Base-by-base conservation (phyloP, 2,797 vertebrate genomes). In the Gastrophryne carolinensis region DNA sequence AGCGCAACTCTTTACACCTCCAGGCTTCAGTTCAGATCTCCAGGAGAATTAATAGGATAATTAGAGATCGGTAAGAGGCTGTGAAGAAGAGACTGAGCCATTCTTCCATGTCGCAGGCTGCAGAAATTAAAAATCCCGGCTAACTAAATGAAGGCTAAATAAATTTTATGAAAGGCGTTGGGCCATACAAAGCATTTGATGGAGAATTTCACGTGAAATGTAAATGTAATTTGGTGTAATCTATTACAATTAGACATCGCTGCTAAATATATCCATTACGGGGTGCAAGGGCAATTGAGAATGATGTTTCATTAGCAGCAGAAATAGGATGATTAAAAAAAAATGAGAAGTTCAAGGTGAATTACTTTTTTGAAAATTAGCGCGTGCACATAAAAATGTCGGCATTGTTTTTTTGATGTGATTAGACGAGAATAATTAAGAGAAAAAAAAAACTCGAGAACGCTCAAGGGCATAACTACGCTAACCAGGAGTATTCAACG, bases 71-170 rank as follows among this genome's bases (percentile, higher is more conserved):
- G 11, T 64, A 35, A 41, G 54, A 73, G 21, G 26, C 32, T 63
- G 24, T 37, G 24, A 47, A 75, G 44, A 75, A 35, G 32, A 60
- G 56, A 69, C 69, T 69, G 47, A 53, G 34, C 32, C 56, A 19
- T 53, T 75, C 64, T 75, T 75, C 73, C 73, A 75, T 52, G 21
- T 75, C 64, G 62, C 10, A 50, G 47, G 5, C 26, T 75, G 5
- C 39, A 69, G 56, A 75, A 75, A 75, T 75, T 69, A 75, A 60
- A 75, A 69, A 49, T 39, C 37, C 65, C 9, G 47, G 26, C 12
- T 27, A 68, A 64, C 63, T 60, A 61, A 68, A 75, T 68, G 54
- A 68, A 75, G 63, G 64, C 54, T 52, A 56, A 75, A 75, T 69
- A 75, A 75, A 75, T 75, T 65, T 54, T 44, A 49, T 60, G 54